Evolutionary conservation across 2,113 vertebrate species (phyloP).

Genomic region (Chlorocebus sabaeus): DNA sequence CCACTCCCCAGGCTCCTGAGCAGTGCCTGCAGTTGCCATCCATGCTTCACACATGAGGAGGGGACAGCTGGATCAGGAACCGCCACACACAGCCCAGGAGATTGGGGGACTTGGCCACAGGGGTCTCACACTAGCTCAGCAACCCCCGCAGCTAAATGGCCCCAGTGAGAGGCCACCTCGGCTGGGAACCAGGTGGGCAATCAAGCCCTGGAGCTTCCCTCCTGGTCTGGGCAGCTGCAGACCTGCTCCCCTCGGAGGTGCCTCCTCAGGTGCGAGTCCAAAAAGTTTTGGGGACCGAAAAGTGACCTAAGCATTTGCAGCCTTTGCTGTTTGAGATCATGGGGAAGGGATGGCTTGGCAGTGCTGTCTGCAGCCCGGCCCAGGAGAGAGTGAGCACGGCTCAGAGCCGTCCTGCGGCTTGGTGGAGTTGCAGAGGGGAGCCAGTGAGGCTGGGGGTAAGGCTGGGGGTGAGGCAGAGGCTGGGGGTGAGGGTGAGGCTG

Average conservation of each 20-base stretch:
- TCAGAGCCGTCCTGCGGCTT: too few relatives aligned
- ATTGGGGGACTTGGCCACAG: not conserved
- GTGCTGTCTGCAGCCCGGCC: too few relatives aligned
- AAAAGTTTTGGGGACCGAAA: too few relatives aligned
- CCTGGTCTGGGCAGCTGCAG: not conserved
- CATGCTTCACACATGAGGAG: not conserved
- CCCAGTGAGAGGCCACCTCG: not conserved
- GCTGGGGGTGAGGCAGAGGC: too few relatives aligned
- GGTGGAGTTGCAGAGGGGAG: too few relatives aligned
- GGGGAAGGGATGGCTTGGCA: not conserved
- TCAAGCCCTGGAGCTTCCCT: not conserved
- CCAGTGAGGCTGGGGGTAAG: too few relatives aligned
- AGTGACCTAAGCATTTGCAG: not conserved
- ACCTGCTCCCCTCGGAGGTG: not conserved
- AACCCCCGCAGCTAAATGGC: not conserved
- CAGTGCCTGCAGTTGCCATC: not conserved
- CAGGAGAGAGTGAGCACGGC: too few relatives aligned
- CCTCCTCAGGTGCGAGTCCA: not conserved
- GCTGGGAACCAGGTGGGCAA: not conserved
- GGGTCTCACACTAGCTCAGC: not conserved
- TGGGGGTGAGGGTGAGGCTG: too few relatives aligned
- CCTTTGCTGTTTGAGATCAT: not conserved
- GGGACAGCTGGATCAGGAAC: not conserved
- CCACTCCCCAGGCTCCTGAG: too few relatives aligned
- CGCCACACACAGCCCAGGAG: not conserved